Percentiles rank a stretch among this genome's conserved stretches.
phyloP scores from a whole-genome alignment of 2,888 invertebrate species.

The Lordiphosa fenestrarum region DNA sequence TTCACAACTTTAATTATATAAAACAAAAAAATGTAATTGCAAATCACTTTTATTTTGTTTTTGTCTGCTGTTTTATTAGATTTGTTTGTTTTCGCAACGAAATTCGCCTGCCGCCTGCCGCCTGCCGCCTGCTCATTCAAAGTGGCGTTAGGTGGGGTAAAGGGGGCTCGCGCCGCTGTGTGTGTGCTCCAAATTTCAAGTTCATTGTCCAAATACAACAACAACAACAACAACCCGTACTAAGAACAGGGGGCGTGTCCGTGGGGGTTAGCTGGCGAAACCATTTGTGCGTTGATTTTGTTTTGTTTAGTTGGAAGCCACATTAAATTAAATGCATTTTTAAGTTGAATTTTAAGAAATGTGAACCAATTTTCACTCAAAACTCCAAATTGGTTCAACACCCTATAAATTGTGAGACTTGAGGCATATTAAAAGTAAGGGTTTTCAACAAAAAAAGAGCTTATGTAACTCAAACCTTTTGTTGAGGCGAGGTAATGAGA shows the following conservation, averaged over 20 bases:
- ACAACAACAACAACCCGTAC: slow-evolving; percentile 24
- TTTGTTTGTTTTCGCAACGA: slow-evolving; percentile 73
- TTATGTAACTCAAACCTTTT: no score
- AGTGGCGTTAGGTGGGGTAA: background rate
- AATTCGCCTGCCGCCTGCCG: slow-evolving; percentile 62
- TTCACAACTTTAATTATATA: slow-evolving; percentile 56
- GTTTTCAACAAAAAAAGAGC: no score
- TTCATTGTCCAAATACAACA: slow-evolving; percentile 56
- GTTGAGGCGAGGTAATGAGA: no score
- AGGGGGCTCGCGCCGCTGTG: slow-evolving; percentile 1
- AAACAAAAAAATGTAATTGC: slow-evolving; percentile 57
- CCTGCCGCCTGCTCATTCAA: slow-evolving; percentile 34
- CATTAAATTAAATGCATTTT: no score
- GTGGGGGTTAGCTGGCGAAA: slow-evolving; percentile 2
- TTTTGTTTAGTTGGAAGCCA: no score
- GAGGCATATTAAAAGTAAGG: no score
- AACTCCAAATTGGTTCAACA: no score
- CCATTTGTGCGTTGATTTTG: no score
- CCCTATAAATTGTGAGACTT: no score
- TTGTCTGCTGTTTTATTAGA: slow-evolving; percentile 71
- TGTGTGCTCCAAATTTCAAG: slow-evolving; percentile 64
- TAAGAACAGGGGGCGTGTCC: slow-evolving; percentile 28
- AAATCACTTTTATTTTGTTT: slow-evolving; percentile 60
- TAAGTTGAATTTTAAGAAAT: no score
- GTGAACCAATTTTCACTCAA: no score